Evolutionary conservation across 1,140 invertebrate species (phyloP).

Genomic region (Protaetia brevitarsis): DNA sequence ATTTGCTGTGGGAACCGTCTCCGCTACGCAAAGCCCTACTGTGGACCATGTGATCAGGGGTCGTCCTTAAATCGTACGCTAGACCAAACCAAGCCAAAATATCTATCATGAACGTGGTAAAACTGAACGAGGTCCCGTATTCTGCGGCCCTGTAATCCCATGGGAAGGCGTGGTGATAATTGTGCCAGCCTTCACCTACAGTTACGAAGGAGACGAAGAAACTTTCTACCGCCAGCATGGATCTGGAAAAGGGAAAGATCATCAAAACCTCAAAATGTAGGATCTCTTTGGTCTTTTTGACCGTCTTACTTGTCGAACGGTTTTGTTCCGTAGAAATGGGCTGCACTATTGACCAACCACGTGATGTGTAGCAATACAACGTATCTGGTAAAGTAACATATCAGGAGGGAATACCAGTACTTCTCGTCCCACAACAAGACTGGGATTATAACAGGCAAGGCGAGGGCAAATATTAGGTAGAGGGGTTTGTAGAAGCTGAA

Average conservation of each 20-base stretch:
- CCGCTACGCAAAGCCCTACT: conserved; percentile 59
- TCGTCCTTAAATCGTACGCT: conserved; percentile 65
- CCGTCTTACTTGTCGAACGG: conserved; percentile 63
- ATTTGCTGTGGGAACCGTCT: conserved; percentile 54
- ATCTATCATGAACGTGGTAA: conserved; percentile 53
- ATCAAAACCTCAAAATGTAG: conserved; percentile 25
- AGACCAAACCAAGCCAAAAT: conserved; percentile 51
- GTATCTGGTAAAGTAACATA: conserved; percentile 65
- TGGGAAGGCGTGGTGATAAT: conserved; percentile 79
- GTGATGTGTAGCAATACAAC: conserved; percentile 70
- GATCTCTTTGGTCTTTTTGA: no score
- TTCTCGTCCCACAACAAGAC: conserved; percentile 70
- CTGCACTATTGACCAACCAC: conserved; percentile 84
- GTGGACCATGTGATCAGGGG: conserved; percentile 52
- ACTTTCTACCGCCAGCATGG: conserved; percentile 52
- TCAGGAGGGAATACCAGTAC: conserved; percentile 54
- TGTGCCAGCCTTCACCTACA: conserved; percentile 70
- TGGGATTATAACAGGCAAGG: conserved; percentile 68
- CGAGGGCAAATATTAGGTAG: conserved; percentile 62
- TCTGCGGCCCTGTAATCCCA: conserved; percentile 70
- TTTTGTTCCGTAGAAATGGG: conserved; percentile 64
- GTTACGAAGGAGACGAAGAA: conserved; percentile 54
- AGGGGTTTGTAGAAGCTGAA: conserved; percentile 67
- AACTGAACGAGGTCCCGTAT: conserved; percentile 50
- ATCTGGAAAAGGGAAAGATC: conserved; percentile 23